Conservation (phyloP, 2,797 vertebrate species). For the Cossypha polioptera region DNA sequence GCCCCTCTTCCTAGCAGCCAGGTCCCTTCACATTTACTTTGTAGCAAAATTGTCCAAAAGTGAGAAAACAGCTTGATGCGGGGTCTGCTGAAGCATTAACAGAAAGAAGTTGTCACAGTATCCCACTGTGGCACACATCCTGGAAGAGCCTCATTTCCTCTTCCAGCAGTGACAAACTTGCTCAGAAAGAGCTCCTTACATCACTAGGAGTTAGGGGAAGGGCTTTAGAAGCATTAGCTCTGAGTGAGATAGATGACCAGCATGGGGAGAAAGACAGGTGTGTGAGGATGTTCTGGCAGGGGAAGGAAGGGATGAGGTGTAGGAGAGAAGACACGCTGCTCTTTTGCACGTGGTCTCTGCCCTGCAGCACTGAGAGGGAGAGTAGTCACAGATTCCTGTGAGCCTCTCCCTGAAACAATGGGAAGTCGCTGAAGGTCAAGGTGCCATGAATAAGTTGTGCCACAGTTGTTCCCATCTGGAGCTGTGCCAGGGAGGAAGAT, state of each 20-base stretch:
- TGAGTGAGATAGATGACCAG: not conserved
- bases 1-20: not conserved
- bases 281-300: not conserved
- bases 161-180: not conserved
- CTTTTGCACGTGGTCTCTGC: accelerated
- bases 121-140: not conserved
- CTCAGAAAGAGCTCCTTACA: not conserved
- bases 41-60: not conserved
- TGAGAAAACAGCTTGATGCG: not conserved
- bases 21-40: not conserved
- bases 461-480: not conserved
- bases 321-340: not conserved
- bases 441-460: not conserved
- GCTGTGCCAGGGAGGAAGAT: not conserved
- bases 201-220: not conserved
- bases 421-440: not conserved
- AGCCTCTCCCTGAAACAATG: not conserved
- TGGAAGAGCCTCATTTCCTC: not conserved
- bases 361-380: accelerated
- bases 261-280: accelerated
- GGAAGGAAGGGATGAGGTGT: not conserved
- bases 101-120: not conserved
- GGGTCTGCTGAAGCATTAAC: not conserved
- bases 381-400: not conserved
- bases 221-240: not conserved